Conservation (phyloP, 1,140 invertebrate genomes). For the Drosophila kanapiae region DNA sequence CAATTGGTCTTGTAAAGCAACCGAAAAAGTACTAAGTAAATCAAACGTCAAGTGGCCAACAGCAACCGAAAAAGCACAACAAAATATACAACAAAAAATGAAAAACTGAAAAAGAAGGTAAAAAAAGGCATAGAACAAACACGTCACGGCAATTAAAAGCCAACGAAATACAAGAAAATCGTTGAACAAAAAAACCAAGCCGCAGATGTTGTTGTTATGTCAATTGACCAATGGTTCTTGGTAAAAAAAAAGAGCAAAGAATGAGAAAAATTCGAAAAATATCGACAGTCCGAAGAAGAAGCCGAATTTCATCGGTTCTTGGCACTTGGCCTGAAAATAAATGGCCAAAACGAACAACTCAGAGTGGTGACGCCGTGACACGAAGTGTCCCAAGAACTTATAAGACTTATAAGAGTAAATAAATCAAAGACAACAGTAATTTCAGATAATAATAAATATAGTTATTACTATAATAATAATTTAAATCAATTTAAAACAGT, state of each 20-base stretch:
- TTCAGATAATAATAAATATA: neutral
- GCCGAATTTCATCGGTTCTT: slow-evolving; percentile 38
- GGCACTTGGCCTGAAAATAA: slow-evolving; percentile 49
- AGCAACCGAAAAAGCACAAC: slow-evolving; percentile 32
- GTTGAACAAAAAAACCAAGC: slow-evolving; percentile 26
- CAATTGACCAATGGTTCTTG: slow-evolving; percentile 49
- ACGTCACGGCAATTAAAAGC: slow-evolving; percentile 80
- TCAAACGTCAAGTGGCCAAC: slow-evolving; percentile 65
- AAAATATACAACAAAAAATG: slow-evolving; percentile 25
- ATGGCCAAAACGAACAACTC: slow-evolving; percentile 7
- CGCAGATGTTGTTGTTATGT: slow-evolving; percentile 41
- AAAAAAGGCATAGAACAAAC: slow-evolving; percentile 61
- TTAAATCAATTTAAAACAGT: no score
- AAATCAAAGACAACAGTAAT: neutral
- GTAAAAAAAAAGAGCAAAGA: slow-evolving; percentile 9
- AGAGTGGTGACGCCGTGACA: slow-evolving; percentile 15
- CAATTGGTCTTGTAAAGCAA: slow-evolving; percentile 69
- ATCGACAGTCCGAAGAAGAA: slow-evolving; percentile 33
- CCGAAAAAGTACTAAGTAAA: slow-evolving; percentile 52
- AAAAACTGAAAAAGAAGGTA: slow-evolving; percentile 6
- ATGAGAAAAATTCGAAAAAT: slow-evolving; percentile 33
- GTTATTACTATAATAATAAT: neutral
- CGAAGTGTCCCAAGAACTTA: neutral
- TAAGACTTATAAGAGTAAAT: neutral
- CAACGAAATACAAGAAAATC: slow-evolving; percentile 49